Evolutionary conservation across 1,140 invertebrate species (phyloP), one percentile per base, ranked within the genome.

Genomic region (Saxidomus purpurata): DNA sequence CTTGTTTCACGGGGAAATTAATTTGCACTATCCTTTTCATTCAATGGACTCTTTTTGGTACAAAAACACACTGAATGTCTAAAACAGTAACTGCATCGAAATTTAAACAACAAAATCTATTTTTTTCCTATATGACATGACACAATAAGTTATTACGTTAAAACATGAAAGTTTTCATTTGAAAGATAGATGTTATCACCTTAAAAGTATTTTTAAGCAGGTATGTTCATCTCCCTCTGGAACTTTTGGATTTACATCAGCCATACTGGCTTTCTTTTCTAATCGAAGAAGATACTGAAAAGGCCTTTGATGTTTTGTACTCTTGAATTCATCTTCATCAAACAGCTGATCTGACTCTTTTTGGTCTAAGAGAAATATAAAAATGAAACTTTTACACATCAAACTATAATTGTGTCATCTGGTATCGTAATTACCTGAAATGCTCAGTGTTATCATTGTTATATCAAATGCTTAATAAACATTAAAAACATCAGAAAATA

Each of bases 271-370:
- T 0, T 82, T 69, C 36, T 77, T 31, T 34, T 90, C 89, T 17
- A 90, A 79, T 31, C 89, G 55, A 15, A 43, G 67, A 17, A 95
- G 85, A 80, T 95, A 95, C 74, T 94, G 93, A 71, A 83, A 94
- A 15, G 94, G 93, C 47, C 94, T 69, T 86, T 95, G 94, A 79
- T 93, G 94, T 11, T 91, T 80, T 38, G 89, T 88, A 87, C 94
- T 94, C 61, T 67, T 63, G 25, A 49, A 74, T n/a, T 76, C 25
- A 19, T 49, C 22, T 31, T 76, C 28, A 47, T 76, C 67, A 86
- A 86, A 76, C n/a, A 76, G 22, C n/a, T 52, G 49, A 86, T 86
- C 69, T 17, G 38, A 34, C 36, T 69, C 25, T 63, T 82, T 82
- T 52, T 36, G 63, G 28, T 38, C 80, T 82, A 31, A 49, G 63